Evolutionary conservation across 1,140 invertebrate genomes (phyloP).

Genomic region (Latrodectus geometricus): DNA sequence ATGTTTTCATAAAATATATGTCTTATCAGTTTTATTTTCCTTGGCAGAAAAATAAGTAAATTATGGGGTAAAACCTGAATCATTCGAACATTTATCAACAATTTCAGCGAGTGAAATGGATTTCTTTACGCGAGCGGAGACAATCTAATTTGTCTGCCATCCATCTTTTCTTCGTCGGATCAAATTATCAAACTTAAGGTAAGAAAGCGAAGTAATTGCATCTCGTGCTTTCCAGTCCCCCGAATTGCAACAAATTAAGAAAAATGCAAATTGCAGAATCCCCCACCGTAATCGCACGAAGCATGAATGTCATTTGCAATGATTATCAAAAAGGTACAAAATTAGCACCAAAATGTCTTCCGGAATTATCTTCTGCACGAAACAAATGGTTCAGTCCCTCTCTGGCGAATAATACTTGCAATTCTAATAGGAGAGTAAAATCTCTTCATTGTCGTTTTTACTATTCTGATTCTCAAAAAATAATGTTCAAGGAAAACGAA

Average conservation of each 20-base stretch:
- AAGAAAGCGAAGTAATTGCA: slow-evolving; percentile 7
- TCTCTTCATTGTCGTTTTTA: too few relatives aligned
- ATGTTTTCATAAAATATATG: too few relatives aligned
- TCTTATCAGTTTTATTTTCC: too few relatives aligned
- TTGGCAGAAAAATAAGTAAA: too few relatives aligned
- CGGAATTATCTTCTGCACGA: not conserved
- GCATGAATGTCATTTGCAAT: not conserved
- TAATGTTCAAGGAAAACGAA: too few relatives aligned
- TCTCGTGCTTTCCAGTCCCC: not conserved
- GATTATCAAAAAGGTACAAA: slow-evolving; percentile 4
- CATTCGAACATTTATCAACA: not conserved
- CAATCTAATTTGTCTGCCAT: not conserved
- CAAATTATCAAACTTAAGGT: not conserved
- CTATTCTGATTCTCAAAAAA: too few relatives aligned
- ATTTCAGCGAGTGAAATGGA: not conserved
- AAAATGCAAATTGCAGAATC: slow-evolving; percentile 11
- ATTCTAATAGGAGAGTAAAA: too few relatives aligned
- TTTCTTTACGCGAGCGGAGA: not conserved
- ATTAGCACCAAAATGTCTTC: not conserved
- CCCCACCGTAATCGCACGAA: not conserved
- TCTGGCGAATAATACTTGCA: too few relatives aligned
- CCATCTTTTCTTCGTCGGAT: slow-evolving; percentile 4
- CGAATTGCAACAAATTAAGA: slow-evolving; percentile 22
- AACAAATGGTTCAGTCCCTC: slow-evolving; percentile 6
- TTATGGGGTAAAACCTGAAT: too few relatives aligned